Percentiles rank a stretch among this genome's conserved stretches.
These are phyloP conservation scores for Tetramorium simillimum DNA, from an alignment of 1,140 invertebrate genomes.

Conservation along the genomic window DNA sequence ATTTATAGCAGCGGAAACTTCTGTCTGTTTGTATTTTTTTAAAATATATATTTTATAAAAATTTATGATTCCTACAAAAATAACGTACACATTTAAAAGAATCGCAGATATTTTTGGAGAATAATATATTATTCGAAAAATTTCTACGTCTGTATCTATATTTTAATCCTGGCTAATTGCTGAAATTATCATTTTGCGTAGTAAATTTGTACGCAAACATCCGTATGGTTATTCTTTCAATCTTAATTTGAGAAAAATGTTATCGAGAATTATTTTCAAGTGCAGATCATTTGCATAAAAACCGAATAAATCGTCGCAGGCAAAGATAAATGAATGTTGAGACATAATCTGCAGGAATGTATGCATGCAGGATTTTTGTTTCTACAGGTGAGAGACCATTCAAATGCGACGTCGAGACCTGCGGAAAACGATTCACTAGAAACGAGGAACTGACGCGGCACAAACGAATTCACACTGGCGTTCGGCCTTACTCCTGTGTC, in stretches of 20 bases:
- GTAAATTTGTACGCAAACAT: neutral
- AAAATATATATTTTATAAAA: too few species aligned
- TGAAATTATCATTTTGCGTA: neutral
- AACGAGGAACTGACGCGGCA: slow-evolving; percentile 97
- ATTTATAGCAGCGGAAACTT: too few species aligned
- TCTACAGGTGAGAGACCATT: slow-evolving; percentile 93
- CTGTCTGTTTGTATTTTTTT: too few species aligned
- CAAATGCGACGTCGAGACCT: slow-evolving; percentile 93
- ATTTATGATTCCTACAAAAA: too few species aligned
- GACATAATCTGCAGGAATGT: neutral
- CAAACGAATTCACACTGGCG: slow-evolving; percentile 94
- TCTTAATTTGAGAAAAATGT: neutral
- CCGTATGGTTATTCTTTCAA: neutral
- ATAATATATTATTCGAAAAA: neutral
- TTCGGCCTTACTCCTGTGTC: slow-evolving; percentile 92
- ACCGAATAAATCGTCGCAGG: neutral
- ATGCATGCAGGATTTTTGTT: slow-evolving; percentile 50
- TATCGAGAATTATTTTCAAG: neutral
- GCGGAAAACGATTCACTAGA: slow-evolving; percentile 95
- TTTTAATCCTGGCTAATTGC: neutral
- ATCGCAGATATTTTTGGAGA: neutral
- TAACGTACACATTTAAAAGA: neutral
- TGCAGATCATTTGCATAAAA: neutral
- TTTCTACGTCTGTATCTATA: neutral
- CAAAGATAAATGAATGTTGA: neutral